Percentiles rank a stretch among this genome's conserved stretches.
phyloP scores from a whole-genome alignment of 2,888 invertebrate genomes.

The Amphipoea oculea region DNA sequence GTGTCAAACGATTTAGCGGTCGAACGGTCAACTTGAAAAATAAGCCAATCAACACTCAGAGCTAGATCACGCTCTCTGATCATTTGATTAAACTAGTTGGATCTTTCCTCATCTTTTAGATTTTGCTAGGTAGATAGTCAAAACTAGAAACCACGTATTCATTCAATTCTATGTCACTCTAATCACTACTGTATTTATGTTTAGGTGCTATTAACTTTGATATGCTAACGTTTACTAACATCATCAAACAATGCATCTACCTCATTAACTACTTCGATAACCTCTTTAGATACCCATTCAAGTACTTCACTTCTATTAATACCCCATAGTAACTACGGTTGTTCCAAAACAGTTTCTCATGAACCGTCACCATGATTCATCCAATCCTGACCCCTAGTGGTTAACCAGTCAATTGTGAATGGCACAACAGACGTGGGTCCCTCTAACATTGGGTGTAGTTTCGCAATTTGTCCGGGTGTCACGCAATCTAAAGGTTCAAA shows the following conservation, averaged over 20 bases:
- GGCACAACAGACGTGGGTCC: slow-evolving; percentile 61
- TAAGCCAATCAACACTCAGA: slow-evolving; percentile 38
- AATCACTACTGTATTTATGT: slow-evolving; percentile 10
- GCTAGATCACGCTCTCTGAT: slow-evolving; percentile 48
- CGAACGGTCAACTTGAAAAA: slow-evolving; percentile 39
- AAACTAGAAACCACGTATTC: background rate
- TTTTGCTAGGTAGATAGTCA: background rate
- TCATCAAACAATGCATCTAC: slow-evolving; percentile 31
- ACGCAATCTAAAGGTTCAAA: slow-evolving; percentile 58
- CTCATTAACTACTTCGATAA: slow-evolving; percentile 40
- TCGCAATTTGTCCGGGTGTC: slow-evolving; percentile 59
- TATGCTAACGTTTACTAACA: slow-evolving; percentile 13
- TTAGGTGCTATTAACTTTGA: slow-evolving; percentile 14
- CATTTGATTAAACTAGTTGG: slow-evolving; percentile 34
- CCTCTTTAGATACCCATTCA: slow-evolving; percentile 42
- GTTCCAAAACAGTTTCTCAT: slow-evolving; percentile 68
- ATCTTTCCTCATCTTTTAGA: slow-evolving; percentile 31
- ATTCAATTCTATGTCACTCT: slow-evolving; percentile 7
- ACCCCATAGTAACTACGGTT: slow-evolving; percentile 50
- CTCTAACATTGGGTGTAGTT: slow-evolving; percentile 43
- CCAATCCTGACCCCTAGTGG: slow-evolving; percentile 72
- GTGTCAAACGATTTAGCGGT: slow-evolving; percentile 51
- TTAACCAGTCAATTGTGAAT: slow-evolving; percentile 66
- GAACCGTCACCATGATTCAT: slow-evolving; percentile 71
- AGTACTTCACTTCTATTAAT: slow-evolving; percentile 30